phyloP scores from a whole-genome alignment of 2,888 invertebrate species.

The Machimus atricapillus region DNA sequence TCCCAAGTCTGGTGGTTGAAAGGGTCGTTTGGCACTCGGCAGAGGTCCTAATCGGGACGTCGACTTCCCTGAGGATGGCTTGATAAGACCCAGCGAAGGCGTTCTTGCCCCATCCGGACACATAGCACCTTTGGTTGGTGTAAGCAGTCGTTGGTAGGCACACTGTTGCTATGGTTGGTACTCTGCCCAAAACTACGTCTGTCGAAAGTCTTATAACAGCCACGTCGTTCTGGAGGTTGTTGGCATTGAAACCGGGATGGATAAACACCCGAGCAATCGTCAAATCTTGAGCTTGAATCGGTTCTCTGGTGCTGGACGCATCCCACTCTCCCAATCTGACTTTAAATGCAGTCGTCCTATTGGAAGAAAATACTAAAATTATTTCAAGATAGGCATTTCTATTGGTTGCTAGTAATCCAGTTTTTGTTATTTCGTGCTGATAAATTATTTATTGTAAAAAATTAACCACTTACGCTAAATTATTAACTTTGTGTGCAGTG shows the following conservation, averaged over 20 bases:
- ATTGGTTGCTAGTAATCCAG: too few relatives aligned
- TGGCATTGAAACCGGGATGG: slow-evolving; percentile 72
- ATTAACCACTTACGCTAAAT: slow-evolving; percentile 65
- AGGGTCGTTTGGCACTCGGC: slow-evolving; percentile 71
- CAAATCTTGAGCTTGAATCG: slow-evolving; percentile 71
- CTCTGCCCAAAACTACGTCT: slow-evolving; percentile 66
- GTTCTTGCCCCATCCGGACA: slow-evolving; percentile 89
- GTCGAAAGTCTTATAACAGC: slow-evolving; percentile 76
- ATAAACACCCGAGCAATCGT: slow-evolving; percentile 67
- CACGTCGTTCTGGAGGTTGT: slow-evolving; percentile 80
- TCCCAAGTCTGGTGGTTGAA: slow-evolving; percentile 71
- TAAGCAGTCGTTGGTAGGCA: slow-evolving; percentile 66
- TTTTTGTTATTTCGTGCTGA: too few relatives aligned
- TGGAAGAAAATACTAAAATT: background rate
- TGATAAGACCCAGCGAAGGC: slow-evolving; percentile 68
- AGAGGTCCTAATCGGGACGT: slow-evolving; percentile 74
- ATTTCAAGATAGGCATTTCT: too few relatives aligned
- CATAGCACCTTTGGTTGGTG: slow-evolving; percentile 67
- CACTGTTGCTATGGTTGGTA: slow-evolving; percentile 68
- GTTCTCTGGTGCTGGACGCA: slow-evolving; percentile 70
- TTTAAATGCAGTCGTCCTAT: slow-evolving; percentile 64
- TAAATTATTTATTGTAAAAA: too few relatives aligned
- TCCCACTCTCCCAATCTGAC: slow-evolving; percentile 81
- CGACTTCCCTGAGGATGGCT: slow-evolving; percentile 76
- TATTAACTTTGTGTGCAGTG: slow-evolving; percentile 74